Base-by-base conservation (phyloP, 2,888 invertebrate species). In the Drosophila melanosoma region DNA sequence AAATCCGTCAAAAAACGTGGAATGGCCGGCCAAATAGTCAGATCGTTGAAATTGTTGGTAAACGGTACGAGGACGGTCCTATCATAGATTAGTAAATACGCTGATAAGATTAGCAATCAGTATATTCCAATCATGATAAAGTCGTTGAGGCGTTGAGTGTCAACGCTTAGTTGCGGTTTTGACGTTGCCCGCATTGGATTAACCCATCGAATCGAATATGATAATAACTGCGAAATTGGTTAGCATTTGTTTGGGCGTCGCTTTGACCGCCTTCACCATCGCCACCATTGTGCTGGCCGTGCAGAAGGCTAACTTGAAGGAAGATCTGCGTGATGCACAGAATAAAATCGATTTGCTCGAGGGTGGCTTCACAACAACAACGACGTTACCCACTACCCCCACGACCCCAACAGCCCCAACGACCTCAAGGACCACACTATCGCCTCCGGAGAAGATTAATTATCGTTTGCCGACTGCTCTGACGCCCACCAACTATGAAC, bases 401-500 rank as follows among this genome's bases (percentile, higher is more conserved):
- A 45, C 20, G 0, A 45, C 45, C 15, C 20, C 15, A 35, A 6
- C 35, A 6, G 6, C 15, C 15, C 12, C 35, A 2, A 1, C 33
- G 3, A 33, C 5, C 1, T 4, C 33, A 11, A 11, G 33, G 33
- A 33, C 68, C 2, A 72, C 79, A 1, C 35, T 64, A 2, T 7
- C 12, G 2, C 48, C 76, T 0, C 74, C 87, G 0, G 83, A 72
- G 11, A 75, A 92, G 83, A 89, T 90, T 4, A 71, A 92, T 38
- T 93, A 93, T 74, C 91, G 95, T 10, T 91, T 97, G 15, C 95
- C 96, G 1, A 92, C 92, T 40, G 90, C 94, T 48, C 92, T 96
- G 0, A 89, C 93, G 36, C 97, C 97, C 0, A 85, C 91, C 23
- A 94, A 95, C 72, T 97, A 97, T 90, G 95, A 96, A 81, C 93